A percentile compares a stretch with the other conserved stretches of the same genome.
phyloP scores from a whole-genome alignment of 2,113 vertebrate genomes.

The Cairina moschata region DNA sequence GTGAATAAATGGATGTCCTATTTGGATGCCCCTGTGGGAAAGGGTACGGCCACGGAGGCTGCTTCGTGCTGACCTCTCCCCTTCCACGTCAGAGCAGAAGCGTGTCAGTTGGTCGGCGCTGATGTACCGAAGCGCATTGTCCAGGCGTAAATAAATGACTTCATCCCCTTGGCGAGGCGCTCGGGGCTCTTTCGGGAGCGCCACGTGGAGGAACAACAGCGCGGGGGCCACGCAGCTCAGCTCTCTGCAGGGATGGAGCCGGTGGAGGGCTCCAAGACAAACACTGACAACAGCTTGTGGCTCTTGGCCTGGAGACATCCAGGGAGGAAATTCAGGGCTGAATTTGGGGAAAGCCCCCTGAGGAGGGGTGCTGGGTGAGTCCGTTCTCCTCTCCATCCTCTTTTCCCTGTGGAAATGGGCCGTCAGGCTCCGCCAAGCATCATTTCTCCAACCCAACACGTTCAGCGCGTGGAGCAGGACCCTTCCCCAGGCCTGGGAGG shows the following conservation, averaged over 20 bases:
- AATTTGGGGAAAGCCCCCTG: not conserved
- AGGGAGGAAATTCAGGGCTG: not conserved
- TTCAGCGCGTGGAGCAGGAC: not conserved
- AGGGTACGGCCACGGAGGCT: rapidly evolving
- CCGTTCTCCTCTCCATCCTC: not conserved
- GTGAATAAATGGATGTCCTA: not conserved
- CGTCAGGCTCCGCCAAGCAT: no score
- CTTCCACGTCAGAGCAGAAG: not conserved
- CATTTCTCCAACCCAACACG: no score
- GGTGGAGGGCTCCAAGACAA: conserved; percentile 31
- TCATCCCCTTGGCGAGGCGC: conserved; percentile 19
- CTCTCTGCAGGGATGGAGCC: not conserved
- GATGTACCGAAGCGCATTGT: not conserved
- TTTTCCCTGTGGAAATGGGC: not conserved
- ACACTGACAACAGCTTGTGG: not conserved
- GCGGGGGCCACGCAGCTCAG: not conserved
- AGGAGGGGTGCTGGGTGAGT: not conserved
- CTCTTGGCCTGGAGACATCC: not conserved
- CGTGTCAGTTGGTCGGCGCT: not conserved
- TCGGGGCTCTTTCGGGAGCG: not conserved
- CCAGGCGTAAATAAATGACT: conserved; percentile 42
- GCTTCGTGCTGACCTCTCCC: rapidly evolving
- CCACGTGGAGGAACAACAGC: not conserved
- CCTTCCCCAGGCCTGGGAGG: rapidly evolving
- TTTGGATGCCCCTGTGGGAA: not conserved